Percentiles rank a stretch among this genome's conserved stretches.
Conservation (phyloP, 92 coral and sea anemone species). For the Zoanthus solanderi region DNA sequence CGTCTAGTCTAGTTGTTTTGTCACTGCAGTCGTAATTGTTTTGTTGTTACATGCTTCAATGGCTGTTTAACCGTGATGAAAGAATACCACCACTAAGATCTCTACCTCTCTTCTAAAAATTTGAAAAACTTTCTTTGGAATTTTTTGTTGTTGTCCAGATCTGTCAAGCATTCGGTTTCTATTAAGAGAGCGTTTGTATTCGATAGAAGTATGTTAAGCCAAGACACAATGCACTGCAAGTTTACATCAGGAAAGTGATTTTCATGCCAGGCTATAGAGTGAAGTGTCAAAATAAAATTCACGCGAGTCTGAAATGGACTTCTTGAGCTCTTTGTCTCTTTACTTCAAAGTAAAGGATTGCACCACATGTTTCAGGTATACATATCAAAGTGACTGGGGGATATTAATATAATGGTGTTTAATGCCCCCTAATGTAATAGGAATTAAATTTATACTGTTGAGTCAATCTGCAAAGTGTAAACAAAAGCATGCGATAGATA, state of each 20-base stretch:
- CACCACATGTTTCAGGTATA: background rate
- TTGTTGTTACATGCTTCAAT: conserved; percentile 42
- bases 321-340: background rate
- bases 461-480: conserved; percentile 78
- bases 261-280: conserved; percentile 65
- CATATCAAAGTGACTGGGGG: background rate
- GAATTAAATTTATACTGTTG: conserved; percentile 86
- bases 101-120: background rate
- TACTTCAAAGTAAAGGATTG: background rate
- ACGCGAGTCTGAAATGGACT: conserved; percentile 30
- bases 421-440: conserved; percentile 79
- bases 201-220: conserved; percentile 59
- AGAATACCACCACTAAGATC: background rate
- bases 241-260: conserved; percentile 73
- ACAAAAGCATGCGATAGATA: conserved; percentile 85
- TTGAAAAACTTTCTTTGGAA: background rate
- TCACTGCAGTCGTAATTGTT: conserved; percentile 17
- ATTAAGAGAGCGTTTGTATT: conserved; percentile 43
- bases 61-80: conserved; percentile 23
- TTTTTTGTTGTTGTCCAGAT: background rate
- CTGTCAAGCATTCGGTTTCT: background rate
- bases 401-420: conserved; percentile 39
- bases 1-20: conserved; percentile 6
- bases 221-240: conserved; percentile 73
- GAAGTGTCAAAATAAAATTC: conserved; percentile 57